Base-by-base conservation (phyloP, 2,113 vertebrate genomes). In the Brachionichthys hirsutus region DNA sequence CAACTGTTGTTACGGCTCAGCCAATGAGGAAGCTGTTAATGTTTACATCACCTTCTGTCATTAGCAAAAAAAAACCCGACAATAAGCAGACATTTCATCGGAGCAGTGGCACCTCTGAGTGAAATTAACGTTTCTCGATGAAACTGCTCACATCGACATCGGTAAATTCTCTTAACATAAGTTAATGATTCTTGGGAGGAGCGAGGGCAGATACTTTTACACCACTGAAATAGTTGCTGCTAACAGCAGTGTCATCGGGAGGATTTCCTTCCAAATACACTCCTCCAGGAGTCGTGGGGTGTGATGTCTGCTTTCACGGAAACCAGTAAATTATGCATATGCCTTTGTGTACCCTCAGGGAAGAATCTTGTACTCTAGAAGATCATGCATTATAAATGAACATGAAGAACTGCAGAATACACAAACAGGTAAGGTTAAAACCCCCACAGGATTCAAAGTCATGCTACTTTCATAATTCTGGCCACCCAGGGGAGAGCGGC, bases 301-400 rank as follows among this genome's bases (percentile, higher is more conserved):
- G n/a, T n/a, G 48, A 41, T n/a, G 34, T 69, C 73, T 68, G 50
- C 65, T 67, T 56, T 63, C 59, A 62, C 57, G 50, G 45, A 71
- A 75, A 71, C 20, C 19, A 44, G 19, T 81, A 62, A 87, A 85
- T 86, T 87, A 82, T 82, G 68, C 58, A 84, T 78, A 72, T 72
- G 62, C 55, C 62, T 78, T 30, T 30, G 71, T 62, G 55, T 76
- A 55, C 53, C 77, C 66, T 59, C 22, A 6, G 76, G 78, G 70
- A 78, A 49, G 58, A 50, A 51, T 64, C 54, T 70, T 70, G 59
- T 75, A 61, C 62, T 79, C 61, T 24, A 53, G 59, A n/a, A n/a
- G n/a, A 72, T 66, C 59, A 75, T 86, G 52, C 62, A 83, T 86
- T 84, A 82, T 85, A 77, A 75, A 87, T 87, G 76, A 80, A 70